Percentiles rank a stretch among this genome's conserved stretches.
These are phyloP conservation scores for Triplophysa rosa DNA, from an alignment of 2,113 vertebrate species.

Conservation along the genomic window DNA sequence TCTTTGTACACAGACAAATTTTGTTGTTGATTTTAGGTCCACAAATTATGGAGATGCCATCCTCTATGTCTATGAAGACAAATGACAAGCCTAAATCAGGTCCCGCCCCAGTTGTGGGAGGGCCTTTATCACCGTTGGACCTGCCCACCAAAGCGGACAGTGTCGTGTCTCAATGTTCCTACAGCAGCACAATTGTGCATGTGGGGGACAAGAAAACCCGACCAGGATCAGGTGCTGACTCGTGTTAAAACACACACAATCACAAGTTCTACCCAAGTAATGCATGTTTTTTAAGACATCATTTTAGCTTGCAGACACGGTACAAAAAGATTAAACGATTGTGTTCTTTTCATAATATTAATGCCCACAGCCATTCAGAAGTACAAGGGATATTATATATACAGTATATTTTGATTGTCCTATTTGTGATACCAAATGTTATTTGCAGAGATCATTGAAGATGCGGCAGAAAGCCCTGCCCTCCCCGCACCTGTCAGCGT, in stretches of 20 bases:
- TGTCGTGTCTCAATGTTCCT: slow-evolving; percentile 93
- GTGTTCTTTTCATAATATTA: too few species aligned
- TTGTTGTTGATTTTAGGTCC: slow-evolving; percentile 58
- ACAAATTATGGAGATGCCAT: slow-evolving; percentile 60
- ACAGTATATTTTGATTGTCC: background rate
- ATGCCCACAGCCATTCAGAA: background rate
- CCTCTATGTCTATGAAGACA: slow-evolving; percentile 61
- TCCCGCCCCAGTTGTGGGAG: slow-evolving; percentile 73
- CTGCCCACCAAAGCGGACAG: slow-evolving; percentile 89
- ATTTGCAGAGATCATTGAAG: slow-evolving; percentile 83
- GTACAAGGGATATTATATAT: background rate
- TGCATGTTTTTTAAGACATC: too few species aligned
- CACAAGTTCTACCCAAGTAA: background rate
- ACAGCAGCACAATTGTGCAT: slow-evolving; percentile 96
- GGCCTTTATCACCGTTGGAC: slow-evolving; percentile 77
- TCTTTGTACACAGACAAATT: too few species aligned
- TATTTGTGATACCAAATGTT: background rate
- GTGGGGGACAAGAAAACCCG: slow-evolving; percentile 94
- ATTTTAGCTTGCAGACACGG: too few species aligned
- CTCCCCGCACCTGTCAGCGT: slow-evolving; percentile 50
- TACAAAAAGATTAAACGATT: too few species aligned
- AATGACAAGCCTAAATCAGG: slow-evolving; percentile 57
- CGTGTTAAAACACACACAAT: background rate
- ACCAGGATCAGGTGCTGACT: slow-evolving; percentile 83
- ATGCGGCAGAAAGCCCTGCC: slow-evolving; percentile 73